These are phyloP conservation scores for Melanostigma gelatinosum DNA, from an alignment of 2,113 vertebrate species.

Conservation along the genomic window DNA sequence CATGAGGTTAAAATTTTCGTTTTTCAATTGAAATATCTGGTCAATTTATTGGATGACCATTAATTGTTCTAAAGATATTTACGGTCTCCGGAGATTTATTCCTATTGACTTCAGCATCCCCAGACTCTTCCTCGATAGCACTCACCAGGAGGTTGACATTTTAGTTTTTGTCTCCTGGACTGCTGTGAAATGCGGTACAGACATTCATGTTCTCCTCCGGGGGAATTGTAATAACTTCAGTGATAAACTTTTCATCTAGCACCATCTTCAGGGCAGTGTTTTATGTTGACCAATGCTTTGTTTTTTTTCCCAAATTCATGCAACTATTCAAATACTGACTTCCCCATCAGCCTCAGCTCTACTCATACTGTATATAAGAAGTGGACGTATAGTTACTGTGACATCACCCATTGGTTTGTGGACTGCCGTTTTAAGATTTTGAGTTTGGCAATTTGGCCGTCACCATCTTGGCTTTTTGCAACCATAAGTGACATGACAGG, in stretches of 20 bases:
- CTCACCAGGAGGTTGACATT: neutral
- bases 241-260: neutral
- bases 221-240: too few relatives aligned
- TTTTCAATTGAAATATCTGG: neutral
- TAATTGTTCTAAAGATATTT: too few relatives aligned
- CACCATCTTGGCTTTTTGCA: neutral
- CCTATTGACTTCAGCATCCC: too few relatives aligned
- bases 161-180: neutral
- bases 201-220: neutral
- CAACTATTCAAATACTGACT: too few relatives aligned
- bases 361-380: neutral
- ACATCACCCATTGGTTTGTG: too few relatives aligned
- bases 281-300: too few relatives aligned
- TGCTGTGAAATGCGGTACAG: neutral
- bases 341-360: too few relatives aligned
- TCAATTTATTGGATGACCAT: too few relatives aligned
- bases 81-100: too few relatives aligned
- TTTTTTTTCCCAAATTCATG: too few relatives aligned
- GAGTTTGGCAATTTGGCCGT: too few relatives aligned
- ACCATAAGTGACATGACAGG: neutral
- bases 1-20: neutral
- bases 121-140: neutral
- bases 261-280: neutral
- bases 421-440: too few relatives aligned
- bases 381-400: neutral